Evolutionary conservation across 2,888 invertebrate species (phyloP), one percentile per base, ranked within the genome.

Genomic region (Apodemia hepburni): DNA sequence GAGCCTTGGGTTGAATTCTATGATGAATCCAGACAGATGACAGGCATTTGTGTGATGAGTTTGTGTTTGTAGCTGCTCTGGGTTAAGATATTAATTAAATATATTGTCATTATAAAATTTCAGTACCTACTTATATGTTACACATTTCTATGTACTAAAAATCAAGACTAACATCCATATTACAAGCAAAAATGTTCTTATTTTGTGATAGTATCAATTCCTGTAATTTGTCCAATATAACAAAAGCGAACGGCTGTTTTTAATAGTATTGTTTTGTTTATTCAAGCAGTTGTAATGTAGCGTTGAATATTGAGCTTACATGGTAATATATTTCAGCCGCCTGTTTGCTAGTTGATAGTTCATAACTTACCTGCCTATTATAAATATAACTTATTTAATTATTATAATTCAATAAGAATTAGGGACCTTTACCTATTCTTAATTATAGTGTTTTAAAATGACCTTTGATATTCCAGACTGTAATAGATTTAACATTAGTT

Each of bases 401-500:
- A n/a, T n/a, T 54, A 54, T 54, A 54, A 18, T 51, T 27, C 27
- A 54, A 15, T 54, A 54, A 27, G 27, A 54, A 7, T 29, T 54
- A 54, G 54, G 54, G 54, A 54, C 29, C 54, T 54, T 51, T 22
- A 18, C n/a, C 27, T 54, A 12, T 15, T 54, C 27, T 27, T 54
- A 12, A 29, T 29, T 54, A 54, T 5, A 54, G 27, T 29, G 54
- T 54, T 54, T 54, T 54, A 27, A 54, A 54, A 27, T 54, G 29
- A 15, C 27, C 29, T 54, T 54, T 54, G 54, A 54, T 54, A 54
- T 54, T 54, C 27, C 29, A 54, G 54, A 54, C 54, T 54, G 54
- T 22, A 27, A 45, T 2, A n/a, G n/a, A 45, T n/a, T n/a, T n/a
- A 8, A 7, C n/a, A 45, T n/a, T 45, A 45, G 45, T 45, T 45